Evolutionary conservation across 2,113 vertebrate genomes (phyloP).

Genomic region (Holacanthus passer): DNA sequence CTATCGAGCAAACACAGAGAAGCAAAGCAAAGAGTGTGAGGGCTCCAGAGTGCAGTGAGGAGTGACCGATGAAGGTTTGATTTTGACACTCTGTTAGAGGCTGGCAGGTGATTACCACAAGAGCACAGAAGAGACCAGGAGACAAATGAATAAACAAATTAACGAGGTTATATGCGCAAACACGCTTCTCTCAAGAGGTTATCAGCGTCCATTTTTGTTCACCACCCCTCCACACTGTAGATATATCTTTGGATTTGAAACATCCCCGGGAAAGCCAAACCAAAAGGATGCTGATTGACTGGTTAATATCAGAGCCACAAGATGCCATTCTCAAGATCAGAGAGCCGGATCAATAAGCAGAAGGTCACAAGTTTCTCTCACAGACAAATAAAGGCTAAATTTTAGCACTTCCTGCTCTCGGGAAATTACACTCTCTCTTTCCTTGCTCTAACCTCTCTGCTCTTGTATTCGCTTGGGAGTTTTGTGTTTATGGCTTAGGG

Average conservation of each 20-base stretch:
- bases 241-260: conserved; percentile 23
- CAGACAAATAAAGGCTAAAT: conserved; percentile 44
- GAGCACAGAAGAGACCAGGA: conserved; percentile 8
- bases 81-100: conserved; percentile 37
- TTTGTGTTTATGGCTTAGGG: conserved; percentile 44
- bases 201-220: neutral
- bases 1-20: conserved; percentile 57
- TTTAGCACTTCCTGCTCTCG: conserved; percentile 23
- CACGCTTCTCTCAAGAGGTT: neutral
- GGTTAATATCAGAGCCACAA: conserved; percentile 50
- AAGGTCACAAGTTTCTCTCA: conserved; percentile 58
- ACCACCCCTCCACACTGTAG: neutral
- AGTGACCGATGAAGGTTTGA: conserved; percentile 55
- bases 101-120: conserved; percentile 44
- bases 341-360: conserved; percentile 58
- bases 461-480: conserved; percentile 36
- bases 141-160: conserved; percentile 35
- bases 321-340: conserved; percentile 34
- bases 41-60: conserved; percentile 22
- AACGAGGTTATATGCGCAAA: conserved; percentile 12
- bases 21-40: conserved; percentile 12
- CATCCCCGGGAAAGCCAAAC: conserved; percentile 5
- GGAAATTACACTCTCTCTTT: conserved; percentile 48
- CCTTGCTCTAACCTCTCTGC: conserved; percentile 24
- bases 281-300: conserved; percentile 47